Evolutionary conservation across 2,113 vertebrate genomes (phyloP).

Genomic region (Symphodus melops): DNA sequence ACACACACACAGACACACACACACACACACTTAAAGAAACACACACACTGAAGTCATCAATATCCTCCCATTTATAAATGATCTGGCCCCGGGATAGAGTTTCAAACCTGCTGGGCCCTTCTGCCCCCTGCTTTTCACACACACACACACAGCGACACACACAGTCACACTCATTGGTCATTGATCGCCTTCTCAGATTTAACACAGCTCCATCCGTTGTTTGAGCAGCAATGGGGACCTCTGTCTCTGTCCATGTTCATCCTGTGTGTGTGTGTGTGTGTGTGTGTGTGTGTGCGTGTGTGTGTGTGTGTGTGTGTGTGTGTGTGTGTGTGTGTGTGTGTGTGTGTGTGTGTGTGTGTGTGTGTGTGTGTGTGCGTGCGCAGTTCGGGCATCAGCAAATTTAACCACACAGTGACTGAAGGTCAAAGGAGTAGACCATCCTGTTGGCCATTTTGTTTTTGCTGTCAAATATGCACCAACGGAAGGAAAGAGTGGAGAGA

Average conservation of each 20-base stretch:
- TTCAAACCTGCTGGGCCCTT: conserved; percentile 82
- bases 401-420: conserved; percentile 64
- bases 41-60: conserved; percentile 81
- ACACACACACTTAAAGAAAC: conserved; percentile 33
- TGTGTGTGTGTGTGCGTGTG: conserved; percentile 30
- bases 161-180: conserved; percentile 76
- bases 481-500: neutral
- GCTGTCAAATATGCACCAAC: conserved; percentile 12
- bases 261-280: conserved; percentile 27
- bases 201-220: conserved; percentile 80
- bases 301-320: neutral
- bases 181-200: conserved; percentile 88
- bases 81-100: conserved; percentile 83
- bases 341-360: neutral
- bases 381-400: conserved; percentile 61
- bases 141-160: conserved; percentile 27
- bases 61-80: conserved; percentile 87
- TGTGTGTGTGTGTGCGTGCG: neutral
- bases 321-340: conserved; percentile 29
- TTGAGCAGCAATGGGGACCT: conserved; percentile 66
- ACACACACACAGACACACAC: conserved; percentile 35
- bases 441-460: neutral
- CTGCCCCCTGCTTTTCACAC: conserved; percentile 64
- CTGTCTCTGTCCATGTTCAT: conserved; percentile 67
- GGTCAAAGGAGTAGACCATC: conserved; percentile 29